Evolutionary conservation across 2,797 vertebrate genomes (phyloP).

Genomic region (Chanos chanos): DNA sequence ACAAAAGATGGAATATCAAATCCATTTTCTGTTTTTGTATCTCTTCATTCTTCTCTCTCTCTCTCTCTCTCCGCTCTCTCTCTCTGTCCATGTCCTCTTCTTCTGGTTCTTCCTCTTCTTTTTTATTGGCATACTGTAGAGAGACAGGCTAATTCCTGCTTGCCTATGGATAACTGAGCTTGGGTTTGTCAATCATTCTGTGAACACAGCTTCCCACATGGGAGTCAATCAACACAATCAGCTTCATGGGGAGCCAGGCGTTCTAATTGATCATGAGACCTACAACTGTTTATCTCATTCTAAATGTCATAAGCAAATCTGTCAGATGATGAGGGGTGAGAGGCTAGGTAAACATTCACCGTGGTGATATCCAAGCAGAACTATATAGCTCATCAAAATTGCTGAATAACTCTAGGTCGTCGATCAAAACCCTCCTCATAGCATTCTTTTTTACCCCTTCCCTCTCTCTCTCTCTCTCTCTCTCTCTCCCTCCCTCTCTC

Average conservation of each 20-base stretch:
- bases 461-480: background rate
- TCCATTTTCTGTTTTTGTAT: no score
- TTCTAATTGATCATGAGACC: conserved; percentile 26
- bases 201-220: conserved; percentile 6
- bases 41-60: no score
- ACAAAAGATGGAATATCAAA: no score
- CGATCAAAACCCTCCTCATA: no score
- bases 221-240: conserved; percentile 11
- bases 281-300: conserved; percentile 1
- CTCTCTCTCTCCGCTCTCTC: no score
- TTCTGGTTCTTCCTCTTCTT: no score
- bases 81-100: no score
- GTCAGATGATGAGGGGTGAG: conserved; percentile 7
- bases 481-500: background rate
- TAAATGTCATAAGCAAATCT: conserved; percentile 9
- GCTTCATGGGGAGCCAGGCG: conserved; percentile 4
- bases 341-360: background rate
- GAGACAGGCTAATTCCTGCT: conserved; percentile 16
- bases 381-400: no score
- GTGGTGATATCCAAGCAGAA: background rate
- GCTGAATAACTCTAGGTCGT: no score
- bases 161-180: conserved; percentile 6
- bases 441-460: background rate
- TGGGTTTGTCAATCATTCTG: background rate
- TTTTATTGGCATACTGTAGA: no score